phyloP scores from a whole-genome alignment of 2,888 invertebrate genomes.

The Cheilosia vulpina region DNA sequence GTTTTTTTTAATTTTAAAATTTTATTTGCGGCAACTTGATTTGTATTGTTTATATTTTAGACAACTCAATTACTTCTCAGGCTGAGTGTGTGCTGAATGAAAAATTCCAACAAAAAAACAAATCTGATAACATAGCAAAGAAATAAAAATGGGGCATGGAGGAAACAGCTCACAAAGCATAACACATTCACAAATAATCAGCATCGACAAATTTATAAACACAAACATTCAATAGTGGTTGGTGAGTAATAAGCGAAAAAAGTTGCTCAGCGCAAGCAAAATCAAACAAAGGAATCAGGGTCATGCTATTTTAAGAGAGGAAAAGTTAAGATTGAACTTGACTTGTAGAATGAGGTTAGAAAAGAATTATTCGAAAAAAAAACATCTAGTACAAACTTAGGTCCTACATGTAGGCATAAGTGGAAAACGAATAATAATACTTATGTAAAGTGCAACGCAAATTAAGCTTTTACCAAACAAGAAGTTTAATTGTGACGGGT shows the following conservation, averaged over 20 bases:
- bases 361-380: not conserved
- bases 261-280: not conserved
- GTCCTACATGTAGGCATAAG: too few species aligned
- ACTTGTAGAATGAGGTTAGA: not conserved
- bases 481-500: too few species aligned
- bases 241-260: too few species aligned
- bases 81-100: constrained; percentile 9
- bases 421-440: too few species aligned
- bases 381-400: not conserved
- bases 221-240: not conserved
- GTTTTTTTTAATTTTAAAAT: too few species aligned
- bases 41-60: not conserved
- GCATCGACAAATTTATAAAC: not conserved
- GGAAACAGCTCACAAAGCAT: not conserved
- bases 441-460: too few species aligned
- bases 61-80: not conserved
- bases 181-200: constrained; percentile 8
- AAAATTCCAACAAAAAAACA: not conserved
- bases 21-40: too few species aligned
- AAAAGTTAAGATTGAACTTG: not conserved
- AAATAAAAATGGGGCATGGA: not conserved
- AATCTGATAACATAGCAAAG: not conserved
- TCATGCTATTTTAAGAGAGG: not conserved
- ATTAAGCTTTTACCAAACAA: too few species aligned
- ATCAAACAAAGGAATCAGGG: constrained; percentile 2